Evolutionary conservation across 92 coral and sea anemone genomes (phyloP).

Genomic region (Palythoa caribaeorum): DNA sequence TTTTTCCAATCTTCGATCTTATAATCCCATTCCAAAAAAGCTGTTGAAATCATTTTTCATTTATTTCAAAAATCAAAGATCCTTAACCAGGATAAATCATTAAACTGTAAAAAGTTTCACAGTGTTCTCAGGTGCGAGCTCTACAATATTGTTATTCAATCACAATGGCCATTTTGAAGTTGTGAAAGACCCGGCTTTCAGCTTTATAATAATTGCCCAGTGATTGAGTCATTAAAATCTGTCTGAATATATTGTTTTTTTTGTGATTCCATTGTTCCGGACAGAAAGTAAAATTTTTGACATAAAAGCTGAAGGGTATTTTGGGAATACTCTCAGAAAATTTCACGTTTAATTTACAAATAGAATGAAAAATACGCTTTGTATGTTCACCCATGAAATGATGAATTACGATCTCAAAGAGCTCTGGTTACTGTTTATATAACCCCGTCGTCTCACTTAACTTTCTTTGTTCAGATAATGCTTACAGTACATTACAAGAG

Average conservation of each 20-base stretch:
- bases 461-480: conserved; percentile 27
- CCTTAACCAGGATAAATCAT: too few species aligned
- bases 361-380: too few species aligned
- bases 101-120: too few species aligned
- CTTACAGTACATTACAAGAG: conserved; percentile 7
- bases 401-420: neutral
- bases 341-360: neutral
- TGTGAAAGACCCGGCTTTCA: too few species aligned
- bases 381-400: too few species aligned
- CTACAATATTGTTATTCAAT: too few species aligned
- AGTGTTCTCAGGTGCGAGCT: too few species aligned
- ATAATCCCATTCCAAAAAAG: too few species aligned
- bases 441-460: conserved; percentile 34
- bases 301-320: neutral
- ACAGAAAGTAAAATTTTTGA: neutral
- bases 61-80: too few species aligned
- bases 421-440: conserved; percentile 26
- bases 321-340: neutral
- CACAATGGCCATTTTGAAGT: too few species aligned
- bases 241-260: conserved; percentile 20
- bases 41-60: too few species aligned
- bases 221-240: neutral
- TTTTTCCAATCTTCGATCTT: too few species aligned
- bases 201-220: neutral
- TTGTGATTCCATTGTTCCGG: neutral